Evolutionary conservation across 2,888 invertebrate genomes (phyloP), one percentile per base, ranked within the genome.

Genomic region (Bimastos eiseni): DNA sequence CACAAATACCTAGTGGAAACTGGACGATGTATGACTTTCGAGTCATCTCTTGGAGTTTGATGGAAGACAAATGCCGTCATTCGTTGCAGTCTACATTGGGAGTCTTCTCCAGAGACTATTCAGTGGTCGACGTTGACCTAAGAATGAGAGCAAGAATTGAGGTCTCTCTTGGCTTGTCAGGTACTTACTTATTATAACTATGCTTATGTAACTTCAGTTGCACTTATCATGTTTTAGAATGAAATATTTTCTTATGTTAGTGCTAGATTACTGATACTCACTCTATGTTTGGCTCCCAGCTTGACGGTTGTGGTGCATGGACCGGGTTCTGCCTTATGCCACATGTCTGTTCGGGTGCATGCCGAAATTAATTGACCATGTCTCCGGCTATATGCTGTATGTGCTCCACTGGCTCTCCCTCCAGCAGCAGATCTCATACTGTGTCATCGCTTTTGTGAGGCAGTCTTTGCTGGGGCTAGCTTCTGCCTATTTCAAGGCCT

Each of bases 21-120:
- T 70, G 70, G 70, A 70, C 30, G n/a, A 70, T 70, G 11, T 70
- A 8, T 70, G 70, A 70, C n/a, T 70, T 70, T 70, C 30, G 30
- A 70, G 70, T 1, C 30, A n/a, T 3, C n/a, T 70, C 70, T n/a
- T 70, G 70, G 70, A 70, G 70, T 70, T n/a, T 70, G 70, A 70
- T 30, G n/a, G 70, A 70, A 70, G 70, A 70, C 70, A 70, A 70
- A 70, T 70, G 70, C 70, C 70, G 70, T n/a, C 70, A 70, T 70
- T 70, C n/a, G n/a, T 70, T 70, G 70, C n/a, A 70, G 30, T 30
- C 70, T 30, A 70, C 30, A 30, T n/a, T 2, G 30, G n/a, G 70
- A 70, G n/a, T 6, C n/a, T 70, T 6, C n/a, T 70, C 70, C 70
- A 70, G n/a, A 15, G n/a, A 70, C n/a, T 70, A 70, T 70, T 8